phyloP scores from a whole-genome alignment of 2,797 vertebrate species.

The Gephyroberyx darwinii region DNA sequence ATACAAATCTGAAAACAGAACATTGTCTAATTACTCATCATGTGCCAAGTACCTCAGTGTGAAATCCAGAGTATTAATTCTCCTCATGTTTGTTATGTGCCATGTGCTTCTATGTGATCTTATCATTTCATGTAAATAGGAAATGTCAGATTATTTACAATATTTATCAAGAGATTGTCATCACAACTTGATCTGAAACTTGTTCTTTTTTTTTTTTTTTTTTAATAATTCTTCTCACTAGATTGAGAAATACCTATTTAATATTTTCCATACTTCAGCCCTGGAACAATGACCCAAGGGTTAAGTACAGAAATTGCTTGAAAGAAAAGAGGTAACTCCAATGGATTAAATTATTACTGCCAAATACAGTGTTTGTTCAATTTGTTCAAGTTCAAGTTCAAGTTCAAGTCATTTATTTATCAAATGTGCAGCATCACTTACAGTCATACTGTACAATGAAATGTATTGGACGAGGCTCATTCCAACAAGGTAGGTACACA shows the following conservation, averaged over 20 bases:
- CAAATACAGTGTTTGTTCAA: not conserved
- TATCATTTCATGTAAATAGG: slow-evolving; percentile 8
- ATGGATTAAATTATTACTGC: not conserved
- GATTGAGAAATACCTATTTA: not conserved
- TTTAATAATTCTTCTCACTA: not conserved
- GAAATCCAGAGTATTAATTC: slow-evolving; percentile 10
- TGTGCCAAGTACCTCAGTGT: slow-evolving; percentile 14
- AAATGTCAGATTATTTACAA: not conserved
- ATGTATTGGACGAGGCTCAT: no score
- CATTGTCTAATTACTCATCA: not conserved
- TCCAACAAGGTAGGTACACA: no score
- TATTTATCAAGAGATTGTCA: not conserved
- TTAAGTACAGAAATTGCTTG: not conserved
- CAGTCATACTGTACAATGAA: no score
- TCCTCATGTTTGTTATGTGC: not conserved
- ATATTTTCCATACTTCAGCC: not conserved
- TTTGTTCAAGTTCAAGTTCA: no score
- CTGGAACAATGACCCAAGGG: not conserved
- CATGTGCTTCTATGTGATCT: slow-evolving; percentile 9
- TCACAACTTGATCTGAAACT: not conserved
- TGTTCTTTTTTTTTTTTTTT: not conserved
- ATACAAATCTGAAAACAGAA: not conserved
- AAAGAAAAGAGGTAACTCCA: not conserved
- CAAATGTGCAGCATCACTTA: no score
- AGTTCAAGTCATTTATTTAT: no score